phyloP scores from a whole-genome alignment of 2,888 invertebrate genomes.

The Heliconius erato region DNA sequence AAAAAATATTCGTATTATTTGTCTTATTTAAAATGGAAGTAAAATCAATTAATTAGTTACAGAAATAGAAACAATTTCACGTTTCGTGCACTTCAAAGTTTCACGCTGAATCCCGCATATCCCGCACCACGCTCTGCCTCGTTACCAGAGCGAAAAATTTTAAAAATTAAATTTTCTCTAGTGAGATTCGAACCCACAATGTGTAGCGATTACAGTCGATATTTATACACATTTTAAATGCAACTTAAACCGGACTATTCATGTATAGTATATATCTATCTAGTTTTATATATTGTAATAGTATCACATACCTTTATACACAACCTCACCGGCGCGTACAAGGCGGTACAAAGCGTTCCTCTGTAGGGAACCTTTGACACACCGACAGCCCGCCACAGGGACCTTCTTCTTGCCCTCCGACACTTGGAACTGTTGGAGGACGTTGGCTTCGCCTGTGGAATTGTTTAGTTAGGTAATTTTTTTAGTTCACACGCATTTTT shows the following conservation, averaged over 20 bases:
- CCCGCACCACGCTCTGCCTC: background rate
- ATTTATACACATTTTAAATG: too few species aligned
- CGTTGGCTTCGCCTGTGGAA: slow-evolving; percentile 93
- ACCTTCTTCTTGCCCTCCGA: slow-evolving; percentile 92
- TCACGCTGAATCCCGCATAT: background rate
- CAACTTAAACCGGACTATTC: background rate
- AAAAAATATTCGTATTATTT: too few species aligned
- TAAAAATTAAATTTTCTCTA: too few species aligned
- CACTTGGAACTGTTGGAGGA: slow-evolving; percentile 93
- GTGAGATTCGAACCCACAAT: too few species aligned
- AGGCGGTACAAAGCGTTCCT: slow-evolving; percentile 89
- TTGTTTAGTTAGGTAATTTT: background rate
- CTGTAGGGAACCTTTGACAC: slow-evolving; percentile 91
- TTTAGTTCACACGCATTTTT: background rate
- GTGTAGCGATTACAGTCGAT: too few species aligned
- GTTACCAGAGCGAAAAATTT: background rate
- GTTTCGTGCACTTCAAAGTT: background rate
- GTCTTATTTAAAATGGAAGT: too few species aligned
- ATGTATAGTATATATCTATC: too few species aligned
- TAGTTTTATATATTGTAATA: too few species aligned
- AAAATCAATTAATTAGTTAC: too few species aligned
- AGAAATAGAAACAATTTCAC: too few species aligned
- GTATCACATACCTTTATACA: slow-evolving; percentile 88
- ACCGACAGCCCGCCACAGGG: slow-evolving; percentile 95
- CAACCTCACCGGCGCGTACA: slow-evolving; percentile 87